Evolutionary conservation across 2,888 invertebrate genomes (phyloP).

Genomic region (Hypolimnas misippus): DNA sequence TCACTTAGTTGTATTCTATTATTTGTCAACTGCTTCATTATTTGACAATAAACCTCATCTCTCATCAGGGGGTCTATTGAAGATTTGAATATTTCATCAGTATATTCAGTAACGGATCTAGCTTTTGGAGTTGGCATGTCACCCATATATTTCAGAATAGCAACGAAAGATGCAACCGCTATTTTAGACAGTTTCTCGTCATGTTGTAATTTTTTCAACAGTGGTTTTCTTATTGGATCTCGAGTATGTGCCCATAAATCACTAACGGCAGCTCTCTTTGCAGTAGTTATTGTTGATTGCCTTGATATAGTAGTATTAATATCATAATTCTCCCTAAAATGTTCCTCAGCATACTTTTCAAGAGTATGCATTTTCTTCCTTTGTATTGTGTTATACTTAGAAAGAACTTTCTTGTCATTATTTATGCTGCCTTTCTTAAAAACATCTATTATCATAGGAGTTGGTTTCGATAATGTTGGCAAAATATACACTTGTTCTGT

Average conservation of each 20-base stretch:
- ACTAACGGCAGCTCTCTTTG: constrained; percentile 86
- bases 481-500: constrained; percentile 94
- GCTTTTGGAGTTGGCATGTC: constrained; percentile 93
- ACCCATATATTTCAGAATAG: constrained; percentile 92
- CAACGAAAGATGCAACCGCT: constrained; percentile 89
- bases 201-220: constrained; percentile 89
- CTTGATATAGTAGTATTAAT: constrained; percentile 83
- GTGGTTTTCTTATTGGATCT: constrained; percentile 92
- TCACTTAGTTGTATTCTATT: constrained; percentile 93
- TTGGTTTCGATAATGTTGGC: constrained; percentile 91
- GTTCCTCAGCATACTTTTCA: constrained; percentile 91
- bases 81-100: constrained; percentile 94
- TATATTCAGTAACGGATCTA: constrained; percentile 91
- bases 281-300: constrained; percentile 86
- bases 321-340: constrained; percentile 87
- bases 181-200: constrained; percentile 89
- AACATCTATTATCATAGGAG: constrained; percentile 85
- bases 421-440: constrained; percentile 85
- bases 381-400: constrained; percentile 83
- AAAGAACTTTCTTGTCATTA: constrained; percentile 68
- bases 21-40: constrained; percentile 96
- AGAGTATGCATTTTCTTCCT: constrained; percentile 91
- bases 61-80: constrained; percentile 89
- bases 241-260: constrained; percentile 93
- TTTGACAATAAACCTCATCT: constrained; percentile 97